A percentile compares a stretch with the other conserved stretches of the same genome.
Evolutionary conservation across 2,797 vertebrate species (phyloP).

Genomic region (Simalia tracyae): DNA sequence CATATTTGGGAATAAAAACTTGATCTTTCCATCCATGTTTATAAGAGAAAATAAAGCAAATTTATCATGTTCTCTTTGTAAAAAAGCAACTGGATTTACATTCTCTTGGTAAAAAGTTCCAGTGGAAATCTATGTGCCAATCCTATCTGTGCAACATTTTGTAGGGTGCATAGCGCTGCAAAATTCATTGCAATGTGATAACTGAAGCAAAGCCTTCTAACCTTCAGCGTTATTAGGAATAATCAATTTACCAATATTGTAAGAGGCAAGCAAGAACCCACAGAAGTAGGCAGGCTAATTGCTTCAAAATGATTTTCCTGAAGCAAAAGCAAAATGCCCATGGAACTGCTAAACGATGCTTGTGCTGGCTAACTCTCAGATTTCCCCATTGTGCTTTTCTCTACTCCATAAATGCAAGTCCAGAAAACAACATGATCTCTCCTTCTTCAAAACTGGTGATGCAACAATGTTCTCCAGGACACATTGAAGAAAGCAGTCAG

Average conservation of each 20-base stretch:
- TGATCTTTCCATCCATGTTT: not conserved
- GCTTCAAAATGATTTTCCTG: not conserved
- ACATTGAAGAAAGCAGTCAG: not conserved
- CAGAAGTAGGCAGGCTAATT: not conserved
- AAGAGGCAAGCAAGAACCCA: not conserved
- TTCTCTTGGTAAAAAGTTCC: not conserved
- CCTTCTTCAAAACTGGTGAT: not conserved
- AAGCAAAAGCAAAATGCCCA: not conserved
- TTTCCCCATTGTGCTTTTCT: too few species aligned
- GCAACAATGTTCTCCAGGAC: not conserved
- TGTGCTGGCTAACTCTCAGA: not conserved
- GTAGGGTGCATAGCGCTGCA: not conserved
- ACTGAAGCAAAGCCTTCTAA: not conserved
- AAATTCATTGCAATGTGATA: not conserved
- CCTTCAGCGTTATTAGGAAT: not conserved
- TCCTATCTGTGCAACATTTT: not conserved
- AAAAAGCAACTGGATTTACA: not conserved
- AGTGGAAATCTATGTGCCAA: not conserved
- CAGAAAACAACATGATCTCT: not conserved
- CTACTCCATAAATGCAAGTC: not conserved
- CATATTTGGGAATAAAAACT: not conserved
- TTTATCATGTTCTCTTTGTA: not conserved
- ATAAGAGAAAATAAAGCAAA: not conserved
- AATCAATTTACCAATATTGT: not conserved
- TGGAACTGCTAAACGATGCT: not conserved